Evolutionary conservation across 2,797 vertebrate genomes (phyloP), one percentile per base, ranked within the genome.

Genomic region (Hybognathus amarus): DNA sequence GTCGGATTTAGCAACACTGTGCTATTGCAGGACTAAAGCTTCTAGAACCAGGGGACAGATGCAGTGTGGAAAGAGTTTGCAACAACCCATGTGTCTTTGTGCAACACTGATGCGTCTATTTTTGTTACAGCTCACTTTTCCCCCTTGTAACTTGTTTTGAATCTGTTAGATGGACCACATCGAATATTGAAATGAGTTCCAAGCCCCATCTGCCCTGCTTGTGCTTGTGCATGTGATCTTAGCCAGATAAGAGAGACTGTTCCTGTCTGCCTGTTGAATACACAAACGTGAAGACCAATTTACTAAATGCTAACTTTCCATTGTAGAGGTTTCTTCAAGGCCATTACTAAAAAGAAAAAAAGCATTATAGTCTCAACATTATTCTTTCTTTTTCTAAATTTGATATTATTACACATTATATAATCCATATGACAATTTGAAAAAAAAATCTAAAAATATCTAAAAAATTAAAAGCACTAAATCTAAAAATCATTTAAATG

Each of bases 131-230:
- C 47, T 59, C 24, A 33, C 10, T 77, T 82, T 83, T 59, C 22
- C n/a, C 66, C 38, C 22, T 54, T 56, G 52, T 77, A 59, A 45
- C 76, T 85, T 76, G 68, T 85, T 83, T 36, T 82, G 61, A 45
- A 75, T 74, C 38, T 59, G 71, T 66, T 42, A 42, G 64, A 76
- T 0, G 30, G 77, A 71, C 71, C 76, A 82, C 79, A 70, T 81
- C 85, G 87, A 88, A 89, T 90, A 89, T 85, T 90, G 74, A 79
- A 93, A 91, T 80, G 84, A 85, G 83, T 80, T 84, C 40, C 27
- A 79, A 80, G 87, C 86, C 85, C 92, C 93, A 94, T 93, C 93
- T 93, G 93, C 88, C 81, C 88, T n/a, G 80, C 80, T 83, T 83
- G 73, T 82, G 86, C 61, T 68, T 89, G 88, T 87, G 86, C 86